Base-by-base conservation (phyloP, 2,888 invertebrate genomes). In the Chorisops tibialis region DNA sequence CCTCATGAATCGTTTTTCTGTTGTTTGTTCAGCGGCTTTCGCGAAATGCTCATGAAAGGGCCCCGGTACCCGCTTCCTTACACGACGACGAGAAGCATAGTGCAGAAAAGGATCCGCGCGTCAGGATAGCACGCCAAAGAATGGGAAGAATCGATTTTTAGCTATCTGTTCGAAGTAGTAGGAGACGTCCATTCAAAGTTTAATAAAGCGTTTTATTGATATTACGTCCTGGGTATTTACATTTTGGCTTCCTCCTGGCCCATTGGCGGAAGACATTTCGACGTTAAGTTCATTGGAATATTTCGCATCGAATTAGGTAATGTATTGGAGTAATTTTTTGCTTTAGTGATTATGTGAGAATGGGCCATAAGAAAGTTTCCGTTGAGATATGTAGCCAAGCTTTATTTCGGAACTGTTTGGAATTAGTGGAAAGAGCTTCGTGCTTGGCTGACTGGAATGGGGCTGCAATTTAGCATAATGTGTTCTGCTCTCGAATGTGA, bases 201-300 rank as follows among this genome's bases (percentile, higher is more conserved):
- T 63, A 61, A 63, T 63, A 63, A 63, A 63, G 61, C 63, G 63
- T 63, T 63, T 61, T 63, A 63, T 63, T 63, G 63, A 61, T 61
- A 63, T 63, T 63, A 63, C 61, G 51, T 61, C 58, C 56, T 61
- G 58, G 49, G 58, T 63, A 63, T 63, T 63, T 63, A 63, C 61
- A 63, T 63, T 61, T 60, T 51, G 60, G 24, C 48, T 59, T 52
- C 35, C 43, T 47, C 22, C 11, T 35, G 49, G 49, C 39, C 35
- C 30, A 19, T 38, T 41, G 24, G 22, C 41, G 21, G 54, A 50
- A 58, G 58, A 59, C 38, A 59, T 59, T 41, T 43, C 30, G 39
- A 14, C 54, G 35, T 52, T 30, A 21, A 35, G 21, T 35, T 30
- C 38, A 49, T n/a, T 35, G 39, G 47, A 50, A 47, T 38, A 51